Base-by-base conservation (phyloP, 2,888 invertebrate species). In the Tipula unca region DNA sequence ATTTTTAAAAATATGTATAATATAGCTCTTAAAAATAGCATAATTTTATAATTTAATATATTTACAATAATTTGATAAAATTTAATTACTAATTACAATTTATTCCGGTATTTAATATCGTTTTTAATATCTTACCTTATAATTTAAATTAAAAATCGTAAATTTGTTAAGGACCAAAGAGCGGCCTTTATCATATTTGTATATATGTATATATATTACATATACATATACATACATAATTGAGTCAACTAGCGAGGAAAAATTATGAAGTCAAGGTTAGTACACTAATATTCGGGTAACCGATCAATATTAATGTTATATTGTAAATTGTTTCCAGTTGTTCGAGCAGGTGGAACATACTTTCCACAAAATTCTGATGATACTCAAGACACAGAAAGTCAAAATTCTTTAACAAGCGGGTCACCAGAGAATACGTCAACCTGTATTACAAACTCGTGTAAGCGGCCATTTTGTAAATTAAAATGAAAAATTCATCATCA, bases 401-500 rank as follows among this genome's bases (percentile, higher is more conserved):
- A 69, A 69, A 69, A 69, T 69, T 86, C 54, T 48, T 85, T 87
- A 8, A 85, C 35, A 14, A 85, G 32, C 42, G 85, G 85, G 1
- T 82, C 82, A 17, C 84, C 86, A n/a, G 48, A 48, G 25, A 48
- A n/a, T 25, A 5, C 29, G 42, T 13, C 1, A 29, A 3, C 29
- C 6, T 13, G 20, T 29, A 2, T 17, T 13, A 35, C 82, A 82
- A 85, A 69, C 3, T 87, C 85, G 6, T 96, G 96, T 89, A 94
- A 95, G 85, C 91, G 95, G 25, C 95, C 96, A 3, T 96, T 96
- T 89, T 96, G 96, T 90, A 96, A 96, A 89, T 91, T 96, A 87
- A 96, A 95, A 90, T 92, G 95, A 86, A 94, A 95, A 88, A 94
- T 94, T 87, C 96, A 96, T 89, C 95, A 94, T 89, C 96, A 96